Evolutionary conservation across 2,888 invertebrate species (phyloP), one percentile per base, ranked within the genome.

Genomic region (Elysia crispata): DNA sequence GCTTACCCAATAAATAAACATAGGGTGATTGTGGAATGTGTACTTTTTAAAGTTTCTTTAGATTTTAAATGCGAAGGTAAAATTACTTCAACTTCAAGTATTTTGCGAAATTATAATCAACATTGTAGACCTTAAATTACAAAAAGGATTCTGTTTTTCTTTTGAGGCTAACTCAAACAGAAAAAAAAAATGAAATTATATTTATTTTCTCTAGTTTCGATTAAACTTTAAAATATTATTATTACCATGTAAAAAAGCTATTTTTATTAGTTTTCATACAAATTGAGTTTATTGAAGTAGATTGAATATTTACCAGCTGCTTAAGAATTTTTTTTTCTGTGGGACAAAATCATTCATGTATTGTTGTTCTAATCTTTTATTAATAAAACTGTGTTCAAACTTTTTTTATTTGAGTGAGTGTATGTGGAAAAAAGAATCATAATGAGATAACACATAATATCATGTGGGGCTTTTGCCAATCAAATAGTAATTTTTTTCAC

Each of bases 1-100:
- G 60, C 60, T 60, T 60, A 60, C 60, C 60, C 60, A 60, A 60
- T 60, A 60, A 60, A 60, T 23, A 60, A 60, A 60, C 60, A 60
- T 8, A 60, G 60, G 20, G 8, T 60, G 15, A 60, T 5, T 15
- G 60, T 23, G 60, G 15, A 60, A 60, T 8, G 60, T 60, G 15
- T 8, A 60, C 60, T 15, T 60, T 60, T 23, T 23, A 20, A 60
- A 23, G 3, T 60, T 20, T 23, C 20, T 20, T 23, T 60, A 23
- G 20, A 23, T 23, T 5, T 23, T 60, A 23, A 60, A 60, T 5
- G n/a, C n/a, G n/a, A n/a, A n/a, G n/a, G n/a, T n/a, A n/a, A n/a
- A n/a, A n/a, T n/a, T n/a, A n/a, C n/a, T n/a, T n/a, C 15, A 8
- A 23, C 60, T 60, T 60, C 60, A 60, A 8, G 20, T 60, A 8